These are phyloP conservation scores for Baryphthengus martii DNA, from an alignment of 2,113 vertebrate genomes.

Conservation along the genomic window DNA sequence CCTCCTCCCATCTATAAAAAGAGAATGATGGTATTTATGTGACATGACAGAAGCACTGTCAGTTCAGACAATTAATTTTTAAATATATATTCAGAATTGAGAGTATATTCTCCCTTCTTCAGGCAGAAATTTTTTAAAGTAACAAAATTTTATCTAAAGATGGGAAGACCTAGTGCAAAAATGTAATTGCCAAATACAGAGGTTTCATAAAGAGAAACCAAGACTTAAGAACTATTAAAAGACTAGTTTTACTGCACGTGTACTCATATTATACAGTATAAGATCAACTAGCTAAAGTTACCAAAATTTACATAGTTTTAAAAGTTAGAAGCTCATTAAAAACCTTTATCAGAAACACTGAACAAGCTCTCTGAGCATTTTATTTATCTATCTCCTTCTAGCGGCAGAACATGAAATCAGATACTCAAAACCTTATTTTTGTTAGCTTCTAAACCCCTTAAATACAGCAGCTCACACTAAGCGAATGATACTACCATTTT, in stretches of 20 bases:
- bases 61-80: not conserved
- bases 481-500: not conserved
- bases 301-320: not conserved
- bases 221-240: not conserved
- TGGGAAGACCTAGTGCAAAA: not conserved
- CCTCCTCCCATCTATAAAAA: not conserved
- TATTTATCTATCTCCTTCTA: slow-evolving; percentile 50
- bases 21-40: not conserved
- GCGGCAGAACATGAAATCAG: not conserved
- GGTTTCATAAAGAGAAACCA: not conserved
- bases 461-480: not conserved
- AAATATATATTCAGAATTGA: not conserved
- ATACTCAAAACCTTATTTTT: not conserved
- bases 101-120: not conserved
- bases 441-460: not conserved
- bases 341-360: not conserved
- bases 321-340: not conserved
- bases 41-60: not conserved
- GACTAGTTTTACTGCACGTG: not conserved
- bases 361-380: not conserved
- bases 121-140: not conserved
- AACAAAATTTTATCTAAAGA: not conserved
- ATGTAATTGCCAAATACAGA: not conserved
- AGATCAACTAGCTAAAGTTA: not conserved
- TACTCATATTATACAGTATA: not conserved